Evolutionary conservation across 1,140 invertebrate genomes (phyloP).

Genomic region (Dinoponera quadriceps): DNA sequence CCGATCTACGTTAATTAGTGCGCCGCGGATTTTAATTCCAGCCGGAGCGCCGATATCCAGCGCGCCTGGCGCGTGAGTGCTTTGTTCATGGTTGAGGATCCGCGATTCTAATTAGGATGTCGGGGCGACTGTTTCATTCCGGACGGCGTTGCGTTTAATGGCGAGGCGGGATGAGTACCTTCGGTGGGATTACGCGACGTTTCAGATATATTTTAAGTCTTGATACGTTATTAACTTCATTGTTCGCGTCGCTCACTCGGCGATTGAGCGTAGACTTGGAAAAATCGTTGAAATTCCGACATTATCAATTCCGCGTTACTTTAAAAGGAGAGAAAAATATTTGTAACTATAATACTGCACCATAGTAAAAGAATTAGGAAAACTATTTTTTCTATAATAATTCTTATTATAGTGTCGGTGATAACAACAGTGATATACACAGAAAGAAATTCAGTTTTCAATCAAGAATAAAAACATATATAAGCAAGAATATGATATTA

Average conservation of each 20-base stretch:
- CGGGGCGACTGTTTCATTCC: constrained; percentile 43
- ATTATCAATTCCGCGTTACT: no score
- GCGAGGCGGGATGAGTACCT: neutral
- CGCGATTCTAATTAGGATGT: constrained; percentile 60
- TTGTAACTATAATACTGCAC: no score
- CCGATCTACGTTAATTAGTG: constrained; percentile 69
- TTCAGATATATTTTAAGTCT: constrained; percentile 2
- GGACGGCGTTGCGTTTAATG: neutral
- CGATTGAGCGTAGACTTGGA: neutral
- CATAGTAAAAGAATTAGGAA: no score
- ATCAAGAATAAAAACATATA: no score
- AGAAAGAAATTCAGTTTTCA: no score
- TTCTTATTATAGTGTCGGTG: no score
- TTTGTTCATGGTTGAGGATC: constrained; percentile 42
- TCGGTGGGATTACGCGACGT: neutral
- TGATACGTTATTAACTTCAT: neutral
- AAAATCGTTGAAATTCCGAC: neutral
- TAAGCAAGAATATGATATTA: no score
- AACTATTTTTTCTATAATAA: no score
- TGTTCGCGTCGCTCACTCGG: neutral
- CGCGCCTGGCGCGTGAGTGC: constrained; percentile 7
- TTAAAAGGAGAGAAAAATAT: no score
- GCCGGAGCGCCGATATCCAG: constrained; percentile 17
- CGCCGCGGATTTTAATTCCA: constrained; percentile 59
- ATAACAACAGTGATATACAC: no score